Evolutionary conservation across 1,140 invertebrate genomes (phyloP).

Genomic region (Coboldia fuscipes): DNA sequence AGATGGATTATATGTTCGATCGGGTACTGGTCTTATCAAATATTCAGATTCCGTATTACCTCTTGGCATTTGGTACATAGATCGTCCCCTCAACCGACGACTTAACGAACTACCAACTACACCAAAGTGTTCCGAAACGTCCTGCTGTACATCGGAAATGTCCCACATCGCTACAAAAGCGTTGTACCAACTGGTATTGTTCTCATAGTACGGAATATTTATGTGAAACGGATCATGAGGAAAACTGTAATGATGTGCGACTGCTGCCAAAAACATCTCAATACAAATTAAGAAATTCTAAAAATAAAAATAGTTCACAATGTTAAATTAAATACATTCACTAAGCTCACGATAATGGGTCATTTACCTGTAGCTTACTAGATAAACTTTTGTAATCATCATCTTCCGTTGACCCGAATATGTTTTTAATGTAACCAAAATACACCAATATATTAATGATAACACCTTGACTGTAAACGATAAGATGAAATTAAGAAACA

Average conservation of each 20-base stretch:
- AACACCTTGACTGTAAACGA: slow-evolving; percentile 65
- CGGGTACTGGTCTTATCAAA: slow-evolving; percentile 8
- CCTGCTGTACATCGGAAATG: slow-evolving; percentile 76
- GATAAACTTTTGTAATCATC: slow-evolving; percentile 29
- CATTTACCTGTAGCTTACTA: slow-evolving; percentile 59
- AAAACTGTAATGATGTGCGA: slow-evolving; percentile 90
- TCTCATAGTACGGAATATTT: slow-evolving; percentile 22
- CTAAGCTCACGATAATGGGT: too few relatives aligned
- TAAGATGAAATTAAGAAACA: too few relatives aligned
- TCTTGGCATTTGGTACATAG: slow-evolving; percentile 43
- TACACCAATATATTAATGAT: slow-evolving; percentile 72
- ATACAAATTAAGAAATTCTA: slow-evolving; percentile 92
- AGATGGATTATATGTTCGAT: not conserved
- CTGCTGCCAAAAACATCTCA: slow-evolving; percentile 90
- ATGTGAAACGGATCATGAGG: slow-evolving; percentile 62
- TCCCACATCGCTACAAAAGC: slow-evolving; percentile 76
- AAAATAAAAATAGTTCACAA: slow-evolving; percentile 17
- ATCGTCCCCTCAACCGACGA: slow-evolving; percentile 43
- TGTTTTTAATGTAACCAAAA: slow-evolving; percentile 40
- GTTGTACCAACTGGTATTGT: slow-evolving; percentile 26
- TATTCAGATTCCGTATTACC: slow-evolving; percentile 22
- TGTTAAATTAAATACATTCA: too few relatives aligned
- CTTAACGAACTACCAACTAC: slow-evolving; percentile 62
- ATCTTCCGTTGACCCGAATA: slow-evolving; percentile 31
- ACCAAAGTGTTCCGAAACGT: slow-evolving; percentile 78